Percentiles rank a stretch among this genome's conserved stretches.
Conservation (phyloP, 2,113 vertebrate genomes). For the Macroglossus sobrinus region DNA sequence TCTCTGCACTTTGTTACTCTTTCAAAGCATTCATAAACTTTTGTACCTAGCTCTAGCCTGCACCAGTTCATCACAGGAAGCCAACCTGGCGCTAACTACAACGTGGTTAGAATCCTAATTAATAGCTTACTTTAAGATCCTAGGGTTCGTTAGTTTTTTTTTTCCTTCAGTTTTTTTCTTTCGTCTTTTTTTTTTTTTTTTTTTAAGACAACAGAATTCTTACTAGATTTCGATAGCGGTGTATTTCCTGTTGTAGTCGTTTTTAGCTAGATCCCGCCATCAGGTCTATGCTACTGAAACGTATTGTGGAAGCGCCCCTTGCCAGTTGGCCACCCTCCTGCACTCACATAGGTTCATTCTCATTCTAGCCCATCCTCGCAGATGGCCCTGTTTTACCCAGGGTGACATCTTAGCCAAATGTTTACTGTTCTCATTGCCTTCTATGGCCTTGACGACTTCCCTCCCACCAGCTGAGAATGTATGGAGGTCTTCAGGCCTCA, state of each 20-base stretch:
- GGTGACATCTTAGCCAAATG: conserved; percentile 68
- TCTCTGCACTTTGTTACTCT: conserved; percentile 84
- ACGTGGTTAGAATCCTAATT: conserved; percentile 56
- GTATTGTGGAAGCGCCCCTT: conserved; percentile 57
- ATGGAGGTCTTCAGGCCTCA: conserved; percentile 54
- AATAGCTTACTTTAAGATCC: conserved; percentile 30
- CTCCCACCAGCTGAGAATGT: conserved; percentile 72
- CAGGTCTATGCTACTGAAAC: conserved; percentile 74
- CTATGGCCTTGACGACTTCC: conserved; percentile 63
- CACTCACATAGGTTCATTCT: conserved; percentile 67
- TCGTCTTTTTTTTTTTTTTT: neutral
- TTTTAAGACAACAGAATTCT: conserved; percentile 72
- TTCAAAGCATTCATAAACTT: conserved; percentile 81
- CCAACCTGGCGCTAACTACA: conserved; percentile 35
- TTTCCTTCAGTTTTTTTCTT: neutral
- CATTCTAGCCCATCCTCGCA: conserved; percentile 2
- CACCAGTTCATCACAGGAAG: conserved; percentile 69
- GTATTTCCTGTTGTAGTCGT: conserved; percentile 66
- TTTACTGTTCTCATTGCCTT: conserved; percentile 77
- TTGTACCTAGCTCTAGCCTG: conserved; percentile 81
- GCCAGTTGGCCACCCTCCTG: conserved; percentile 66
- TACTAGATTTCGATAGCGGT: conserved; percentile 74
- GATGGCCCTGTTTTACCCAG: conserved; percentile 60
- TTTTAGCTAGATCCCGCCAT: conserved; percentile 63
- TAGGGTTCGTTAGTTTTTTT: conserved; percentile 56